Evolutionary conservation across 2,888 invertebrate species (phyloP).

Genomic region (Deilephila porcellus): DNA sequence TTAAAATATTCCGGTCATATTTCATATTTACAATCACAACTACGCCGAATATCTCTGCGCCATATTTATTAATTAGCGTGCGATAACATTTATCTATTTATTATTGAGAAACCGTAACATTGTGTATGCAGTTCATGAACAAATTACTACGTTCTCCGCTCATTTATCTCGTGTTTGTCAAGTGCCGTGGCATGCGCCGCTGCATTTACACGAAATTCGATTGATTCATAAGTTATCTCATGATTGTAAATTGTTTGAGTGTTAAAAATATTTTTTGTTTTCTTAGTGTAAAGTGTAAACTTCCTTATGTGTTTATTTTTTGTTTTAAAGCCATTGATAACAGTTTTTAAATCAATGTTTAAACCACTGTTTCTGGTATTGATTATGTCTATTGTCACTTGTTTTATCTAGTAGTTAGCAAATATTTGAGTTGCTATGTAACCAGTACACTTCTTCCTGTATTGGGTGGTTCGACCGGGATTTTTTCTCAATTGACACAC

Average conservation of each 20-base stretch:
- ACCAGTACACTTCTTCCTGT: too few relatives aligned
- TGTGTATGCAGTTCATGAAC: not conserved
- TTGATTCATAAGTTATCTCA: not conserved
- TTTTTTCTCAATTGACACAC: too few relatives aligned
- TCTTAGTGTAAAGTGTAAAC: not conserved
- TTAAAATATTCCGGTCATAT: too few relatives aligned
- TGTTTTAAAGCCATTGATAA: not conserved
- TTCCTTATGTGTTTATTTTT: not conserved
- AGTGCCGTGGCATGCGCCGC: not conserved
- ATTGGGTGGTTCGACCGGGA: too few relatives aligned
- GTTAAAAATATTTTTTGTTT: not conserved
- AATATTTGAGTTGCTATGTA: too few relatives aligned
- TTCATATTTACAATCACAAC: not conserved
- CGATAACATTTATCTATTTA: not conserved
- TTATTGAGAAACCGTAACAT: not conserved
- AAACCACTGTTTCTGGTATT: not conserved
- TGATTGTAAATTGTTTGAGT: not conserved
- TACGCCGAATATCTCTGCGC: slow-evolving; percentile 11
- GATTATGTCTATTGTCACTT: not conserved
- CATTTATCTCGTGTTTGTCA: not conserved
- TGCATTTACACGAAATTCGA: not conserved
- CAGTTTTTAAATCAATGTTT: too few relatives aligned
- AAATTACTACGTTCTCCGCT: not conserved
- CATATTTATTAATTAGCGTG: slow-evolving; percentile 13
- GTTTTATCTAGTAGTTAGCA: too few relatives aligned